phyloP scores from a whole-genome alignment of 2,888 invertebrate species.

The Lepidocyrtoides sp. region DNA sequence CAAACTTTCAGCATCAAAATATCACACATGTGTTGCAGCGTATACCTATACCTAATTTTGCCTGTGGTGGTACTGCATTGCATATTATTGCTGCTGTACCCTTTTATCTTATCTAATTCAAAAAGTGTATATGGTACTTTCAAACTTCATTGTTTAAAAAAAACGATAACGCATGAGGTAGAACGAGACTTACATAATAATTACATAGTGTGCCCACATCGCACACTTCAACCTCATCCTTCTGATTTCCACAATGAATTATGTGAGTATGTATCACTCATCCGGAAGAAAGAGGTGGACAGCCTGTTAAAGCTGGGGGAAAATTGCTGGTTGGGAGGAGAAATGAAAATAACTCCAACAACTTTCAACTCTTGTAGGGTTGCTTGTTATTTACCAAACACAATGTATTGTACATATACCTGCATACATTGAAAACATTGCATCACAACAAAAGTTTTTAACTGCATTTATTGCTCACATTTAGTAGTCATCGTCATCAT shows the following conservation, averaged over 20 bases:
- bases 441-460: too few species aligned
- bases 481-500: too few species aligned
- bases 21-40: neutral
- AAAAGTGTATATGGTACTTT: slow-evolving; percentile 22
- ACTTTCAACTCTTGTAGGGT: slow-evolving; percentile 17
- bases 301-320: slow-evolving; percentile 52
- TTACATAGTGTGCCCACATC: slow-evolving; percentile 61
- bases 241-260: slow-evolving; percentile 65
- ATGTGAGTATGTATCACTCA: slow-evolving; percentile 70
- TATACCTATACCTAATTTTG: neutral
- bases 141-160: slow-evolving; percentile 9
- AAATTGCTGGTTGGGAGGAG: slow-evolving; percentile 58
- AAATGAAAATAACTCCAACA: slow-evolving; percentile 56
- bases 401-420: too few species aligned
- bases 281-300: slow-evolving; percentile 77
- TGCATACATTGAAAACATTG: neutral
- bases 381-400: too few species aligned
- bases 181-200: slow-evolving; percentile 73
- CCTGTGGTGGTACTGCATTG: neutral
- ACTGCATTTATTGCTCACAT: too few species aligned
- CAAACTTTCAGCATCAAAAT: slow-evolving; percentile 33
- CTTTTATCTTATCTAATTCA: slow-evolving; percentile 35
- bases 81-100: neutral
- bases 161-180: slow-evolving; percentile 40
- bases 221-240: slow-evolving; percentile 67